phyloP scores from a whole-genome alignment of 2,797 vertebrate species.

The Sternotherus odoratus region DNA sequence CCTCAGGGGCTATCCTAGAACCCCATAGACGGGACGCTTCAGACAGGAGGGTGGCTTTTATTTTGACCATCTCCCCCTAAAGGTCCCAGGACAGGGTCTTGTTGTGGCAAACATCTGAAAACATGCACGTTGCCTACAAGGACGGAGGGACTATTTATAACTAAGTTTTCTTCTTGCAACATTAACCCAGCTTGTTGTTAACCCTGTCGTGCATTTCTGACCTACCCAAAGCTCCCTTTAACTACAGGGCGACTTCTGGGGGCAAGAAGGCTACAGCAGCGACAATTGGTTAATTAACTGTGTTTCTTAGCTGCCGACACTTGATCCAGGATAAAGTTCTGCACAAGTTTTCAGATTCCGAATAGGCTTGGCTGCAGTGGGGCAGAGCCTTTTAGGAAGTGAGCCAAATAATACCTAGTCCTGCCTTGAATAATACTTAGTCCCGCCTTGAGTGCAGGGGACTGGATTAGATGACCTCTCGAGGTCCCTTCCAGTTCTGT shows the following conservation, averaged over 20 bases:
- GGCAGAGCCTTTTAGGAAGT: background rate
- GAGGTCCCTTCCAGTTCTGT: too few relatives aligned
- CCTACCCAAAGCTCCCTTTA: background rate
- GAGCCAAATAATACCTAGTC: background rate
- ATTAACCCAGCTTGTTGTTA: background rate
- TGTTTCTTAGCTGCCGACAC: background rate
- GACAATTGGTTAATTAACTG: background rate
- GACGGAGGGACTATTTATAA: background rate
- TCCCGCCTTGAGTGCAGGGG: too few relatives aligned
- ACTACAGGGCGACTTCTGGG: background rate
- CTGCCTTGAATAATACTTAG: too few relatives aligned
- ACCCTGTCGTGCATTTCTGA: background rate
- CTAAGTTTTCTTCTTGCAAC: background rate
- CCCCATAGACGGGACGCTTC: background rate
- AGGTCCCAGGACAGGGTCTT: background rate
- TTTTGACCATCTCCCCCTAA: background rate
- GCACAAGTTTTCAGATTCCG: background rate
- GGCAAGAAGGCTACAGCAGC: background rate
- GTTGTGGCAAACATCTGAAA: background rate
- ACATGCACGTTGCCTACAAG: background rate
- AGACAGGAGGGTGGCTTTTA: background rate
- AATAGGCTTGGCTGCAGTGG: background rate
- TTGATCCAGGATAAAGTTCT: background rate
- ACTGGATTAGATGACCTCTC: too few relatives aligned
- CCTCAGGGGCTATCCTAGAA: background rate